Evolutionary conservation across 1,140 invertebrate species (phyloP).

Genomic region (Harlomillsia oculata): DNA sequence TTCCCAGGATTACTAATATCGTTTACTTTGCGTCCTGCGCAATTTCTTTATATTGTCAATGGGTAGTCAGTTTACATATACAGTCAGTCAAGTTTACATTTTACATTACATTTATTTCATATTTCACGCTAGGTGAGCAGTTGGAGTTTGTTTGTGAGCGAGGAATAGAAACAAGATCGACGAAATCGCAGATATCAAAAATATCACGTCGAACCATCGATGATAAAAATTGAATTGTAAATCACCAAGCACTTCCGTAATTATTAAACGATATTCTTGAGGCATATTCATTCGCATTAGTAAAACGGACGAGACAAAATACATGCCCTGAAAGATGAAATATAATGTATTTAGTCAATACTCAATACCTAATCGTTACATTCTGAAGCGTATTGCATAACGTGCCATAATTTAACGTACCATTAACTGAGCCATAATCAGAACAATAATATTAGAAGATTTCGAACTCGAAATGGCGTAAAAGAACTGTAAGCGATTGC

Average conservation of each 20-base stretch:
- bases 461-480: constrained; percentile 99
- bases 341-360: too few species aligned
- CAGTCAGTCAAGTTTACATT: neutral
- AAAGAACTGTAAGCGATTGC: constrained; percentile 76
- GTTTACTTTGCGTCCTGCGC: too few species aligned
- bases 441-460: constrained; percentile 96
- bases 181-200: constrained; percentile 89
- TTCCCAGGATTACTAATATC: constrained; percentile 7
- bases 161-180: constrained; percentile 93
- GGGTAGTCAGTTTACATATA: too few species aligned
- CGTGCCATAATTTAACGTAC: too few species aligned
- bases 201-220: constrained; percentile 99
- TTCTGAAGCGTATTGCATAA: too few species aligned
- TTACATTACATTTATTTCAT: neutral
- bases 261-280: constrained; percentile 89
- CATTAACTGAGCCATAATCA: constrained; percentile 97
- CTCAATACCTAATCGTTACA: too few species aligned
- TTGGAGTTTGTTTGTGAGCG: constrained; percentile 71
- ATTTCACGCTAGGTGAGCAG: constrained; percentile 36
- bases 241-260: constrained; percentile 95
- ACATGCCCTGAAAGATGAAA: constrained; percentile 94
- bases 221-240: constrained; percentile 99
- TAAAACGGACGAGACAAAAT: constrained; percentile 96
- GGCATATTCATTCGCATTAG: constrained; percentile 99
- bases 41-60: too few species aligned